Evolutionary conservation across 2,113 vertebrate genomes (phyloP), one percentile per base, ranked within the genome.

Genomic region (Phalacrocorax brasilianus): DNA sequence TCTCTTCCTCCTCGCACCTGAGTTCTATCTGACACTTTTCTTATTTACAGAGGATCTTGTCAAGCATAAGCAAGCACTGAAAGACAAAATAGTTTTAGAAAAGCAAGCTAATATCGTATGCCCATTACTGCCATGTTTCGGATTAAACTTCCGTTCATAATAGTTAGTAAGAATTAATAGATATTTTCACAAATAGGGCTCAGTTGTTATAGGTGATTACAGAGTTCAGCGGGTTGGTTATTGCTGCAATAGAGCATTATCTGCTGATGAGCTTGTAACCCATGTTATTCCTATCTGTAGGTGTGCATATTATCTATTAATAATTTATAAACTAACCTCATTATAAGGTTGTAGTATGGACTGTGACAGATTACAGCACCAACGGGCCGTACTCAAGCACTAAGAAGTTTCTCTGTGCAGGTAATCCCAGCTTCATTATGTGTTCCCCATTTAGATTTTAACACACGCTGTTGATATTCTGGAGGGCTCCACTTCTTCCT

Each of bases 221-320:
- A 77, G 93, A 95, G 88, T 80, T 85, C 93, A 84, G 55, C 21
- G 85, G 67, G 63, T 56, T 86, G 67, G 55, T 92, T 86, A 88
- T 88, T 91, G 65, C 72, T 44, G 75, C 47, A 83, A 27, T 7
- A 83, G 53, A 86, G 40, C 47, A 86, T 88, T 90, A 95, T 84
- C 85, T 96, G 61, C 80, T 84, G 55, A 93, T 86, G 91, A 89
- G 76, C 86, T 94, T 76, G 76, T 81, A 93, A 92, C 61, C 72
- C 61, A 12, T 42, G 71, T 77, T 91, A 79, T 73, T 58, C 72
- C 93, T 94, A 88, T 73, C 81, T 85, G 58, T 82, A 79, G 55
- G 61, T 67, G 80, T 72, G 75, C 42, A 40, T 66, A 65, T 78
- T 72, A 73, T 40, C 78, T 63, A 67, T 91, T 90, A 96, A 86